phyloP scores from a whole-genome alignment of 2,113 vertebrate species.

The Toxostoma redivivum region DNA sequence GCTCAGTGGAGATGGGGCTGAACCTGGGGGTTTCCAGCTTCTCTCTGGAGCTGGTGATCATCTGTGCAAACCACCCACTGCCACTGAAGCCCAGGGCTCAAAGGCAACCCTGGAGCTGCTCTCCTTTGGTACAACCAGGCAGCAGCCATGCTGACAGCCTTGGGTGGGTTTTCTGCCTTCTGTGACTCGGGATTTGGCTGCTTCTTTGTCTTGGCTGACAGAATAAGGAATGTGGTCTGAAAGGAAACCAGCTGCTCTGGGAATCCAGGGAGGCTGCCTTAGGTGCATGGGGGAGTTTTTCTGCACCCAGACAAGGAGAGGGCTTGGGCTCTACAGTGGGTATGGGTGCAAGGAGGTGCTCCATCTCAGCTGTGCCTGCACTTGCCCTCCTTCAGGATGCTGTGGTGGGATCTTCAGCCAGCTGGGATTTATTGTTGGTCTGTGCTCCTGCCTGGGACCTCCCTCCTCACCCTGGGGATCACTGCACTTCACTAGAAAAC shows the following conservation, averaged over 20 bases:
- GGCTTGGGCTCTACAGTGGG: neutral
- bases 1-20: neutral
- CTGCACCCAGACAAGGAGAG: rapidly evolving
- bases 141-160: neutral
- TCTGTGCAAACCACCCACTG: neutral
- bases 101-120: neutral
- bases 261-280: neutral
- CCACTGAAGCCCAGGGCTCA: neutral
- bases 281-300: neutral
- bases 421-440: neutral
- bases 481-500: rapidly evolving
- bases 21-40: neutral
- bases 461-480: neutral
- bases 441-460: neutral
- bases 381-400: neutral
- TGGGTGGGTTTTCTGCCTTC: neutral
- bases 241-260: neutral
- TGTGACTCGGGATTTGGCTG: neutral
- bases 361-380: neutral
- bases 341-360: rapidly evolving
- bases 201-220: neutral
- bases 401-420: neutral
- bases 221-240: neutral
- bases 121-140: too few species aligned
- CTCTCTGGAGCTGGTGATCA: neutral